Conservation (phyloP, 2,113 vertebrate species). For the Scopus umbretta region DNA sequence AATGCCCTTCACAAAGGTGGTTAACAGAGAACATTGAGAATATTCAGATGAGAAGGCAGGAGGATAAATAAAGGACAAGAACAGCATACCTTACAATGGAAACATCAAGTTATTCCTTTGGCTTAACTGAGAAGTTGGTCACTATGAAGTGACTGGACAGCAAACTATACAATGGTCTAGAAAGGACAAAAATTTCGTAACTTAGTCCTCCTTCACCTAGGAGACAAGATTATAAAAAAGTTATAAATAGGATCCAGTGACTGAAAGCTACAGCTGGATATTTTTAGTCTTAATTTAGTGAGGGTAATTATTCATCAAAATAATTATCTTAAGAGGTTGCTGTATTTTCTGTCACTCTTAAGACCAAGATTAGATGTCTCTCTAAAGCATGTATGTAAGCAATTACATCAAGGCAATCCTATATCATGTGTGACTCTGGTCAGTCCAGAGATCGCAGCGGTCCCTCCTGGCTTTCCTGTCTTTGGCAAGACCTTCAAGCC, state of each 20-base stretch:
- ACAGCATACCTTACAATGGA: background rate
- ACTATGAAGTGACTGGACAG: background rate
- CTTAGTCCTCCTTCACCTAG: background rate
- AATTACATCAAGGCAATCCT: background rate
- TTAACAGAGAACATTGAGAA: background rate
- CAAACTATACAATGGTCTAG: background rate
- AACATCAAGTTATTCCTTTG: background rate
- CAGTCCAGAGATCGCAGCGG: background rate
- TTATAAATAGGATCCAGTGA: background rate
- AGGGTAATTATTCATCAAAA: background rate
- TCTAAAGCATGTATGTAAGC: background rate
- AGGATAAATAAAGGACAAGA: background rate
- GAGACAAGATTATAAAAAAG: background rate
- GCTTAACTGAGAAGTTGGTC: background rate
- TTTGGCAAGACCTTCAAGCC: background rate
- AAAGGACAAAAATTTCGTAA: background rate
- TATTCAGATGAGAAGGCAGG: background rate
- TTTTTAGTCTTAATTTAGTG: background rate
- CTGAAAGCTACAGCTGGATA: background rate
- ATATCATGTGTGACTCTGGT: background rate
- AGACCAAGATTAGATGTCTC: background rate
- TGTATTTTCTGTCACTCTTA: background rate
- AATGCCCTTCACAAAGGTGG: accelerated
- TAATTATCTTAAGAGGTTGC: background rate
- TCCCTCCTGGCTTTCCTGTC: background rate